These are phyloP conservation scores for Rapana venosa DNA, from an alignment of 2,888 invertebrate genomes.

Conservation along the genomic window DNA sequence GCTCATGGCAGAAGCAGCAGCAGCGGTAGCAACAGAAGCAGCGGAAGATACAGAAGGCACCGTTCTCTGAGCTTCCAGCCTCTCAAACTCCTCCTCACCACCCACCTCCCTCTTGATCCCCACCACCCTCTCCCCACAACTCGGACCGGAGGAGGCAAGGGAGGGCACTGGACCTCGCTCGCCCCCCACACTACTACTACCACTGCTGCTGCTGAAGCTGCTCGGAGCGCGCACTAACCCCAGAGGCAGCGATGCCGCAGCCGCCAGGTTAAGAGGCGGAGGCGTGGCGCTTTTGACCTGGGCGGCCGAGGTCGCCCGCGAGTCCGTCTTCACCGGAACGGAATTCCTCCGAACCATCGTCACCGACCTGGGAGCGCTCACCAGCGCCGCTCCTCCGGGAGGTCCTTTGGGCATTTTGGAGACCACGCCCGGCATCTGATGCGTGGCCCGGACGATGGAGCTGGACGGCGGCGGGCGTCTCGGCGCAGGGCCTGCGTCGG, in stretches of 20 bases:
- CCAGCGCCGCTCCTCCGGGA: too few species aligned
- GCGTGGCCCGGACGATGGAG: neutral
- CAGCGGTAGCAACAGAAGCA: neutral
- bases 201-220: too few species aligned
- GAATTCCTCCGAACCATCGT: slow-evolving; percentile 3
- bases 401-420: slow-evolving; percentile 3
- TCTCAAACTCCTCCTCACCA: neutral
- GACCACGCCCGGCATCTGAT: neutral
- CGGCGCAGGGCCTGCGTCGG: neutral
- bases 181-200: neutral
- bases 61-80: too few species aligned
- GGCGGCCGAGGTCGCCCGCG: neutral
- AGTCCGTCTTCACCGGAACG: neutral
- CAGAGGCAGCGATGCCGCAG: neutral
- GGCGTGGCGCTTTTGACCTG: neutral
- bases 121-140: neutral
- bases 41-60: too few species aligned
- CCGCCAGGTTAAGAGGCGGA: neutral
- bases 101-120: neutral
- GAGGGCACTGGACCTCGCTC: neutral
- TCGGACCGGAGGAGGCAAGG: neutral
- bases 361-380: neutral
- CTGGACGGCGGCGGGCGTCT: neutral
- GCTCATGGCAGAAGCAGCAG: neutral
- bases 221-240: neutral